Evolutionary conservation across 2,888 invertebrate genomes (phyloP), one percentile per base, ranked within the genome.

Genomic region (Ophraella communa): DNA sequence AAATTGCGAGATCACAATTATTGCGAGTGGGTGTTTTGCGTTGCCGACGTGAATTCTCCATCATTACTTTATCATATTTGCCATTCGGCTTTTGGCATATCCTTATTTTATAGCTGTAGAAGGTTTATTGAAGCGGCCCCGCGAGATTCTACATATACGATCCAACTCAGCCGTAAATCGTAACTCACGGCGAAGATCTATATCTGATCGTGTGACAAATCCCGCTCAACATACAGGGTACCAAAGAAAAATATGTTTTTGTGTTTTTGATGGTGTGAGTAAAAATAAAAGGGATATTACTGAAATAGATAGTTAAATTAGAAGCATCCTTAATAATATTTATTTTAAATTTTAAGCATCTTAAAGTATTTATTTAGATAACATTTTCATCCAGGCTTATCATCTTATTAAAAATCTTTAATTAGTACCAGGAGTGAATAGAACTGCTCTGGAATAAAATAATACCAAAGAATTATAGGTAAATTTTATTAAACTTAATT

Each of bases 181-280:
- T 51, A 59, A 59, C 45, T 49, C 59, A 45, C 52, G 59, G 55
- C 51, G 33, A 53, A 67, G 69, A 65, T 67, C 65, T 64, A 65
- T 64, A 69, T 69, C 69, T 67, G 62, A 70, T 67, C 64, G 69
- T 66, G 66, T 70, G 66, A 67, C 69, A 70, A 67, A 70, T 70
- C 62, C 44, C 55, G 42, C 24, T 17, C 59, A 17, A 21, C 23
- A 55, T 55, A 55, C 55, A 44, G 55, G 55, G 55, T 10, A 11
- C 42, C 7, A 39, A 14, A 39, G 39, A 39, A 39, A 39, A 4
- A 39, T 39, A 4, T 14, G 2, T 39, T 39, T 39, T 39, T n/a
- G n/a, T n/a, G n/a, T n/a, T n/a, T n/a, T n/a, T n/a, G n/a, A n/a
- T n/a, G n/a, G n/a, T n/a, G n/a, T n/a, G n/a, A n/a, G n/a, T n/a